phyloP scores from a whole-genome alignment of 2,797 vertebrate species.

The Bradypodion ventrale region DNA sequence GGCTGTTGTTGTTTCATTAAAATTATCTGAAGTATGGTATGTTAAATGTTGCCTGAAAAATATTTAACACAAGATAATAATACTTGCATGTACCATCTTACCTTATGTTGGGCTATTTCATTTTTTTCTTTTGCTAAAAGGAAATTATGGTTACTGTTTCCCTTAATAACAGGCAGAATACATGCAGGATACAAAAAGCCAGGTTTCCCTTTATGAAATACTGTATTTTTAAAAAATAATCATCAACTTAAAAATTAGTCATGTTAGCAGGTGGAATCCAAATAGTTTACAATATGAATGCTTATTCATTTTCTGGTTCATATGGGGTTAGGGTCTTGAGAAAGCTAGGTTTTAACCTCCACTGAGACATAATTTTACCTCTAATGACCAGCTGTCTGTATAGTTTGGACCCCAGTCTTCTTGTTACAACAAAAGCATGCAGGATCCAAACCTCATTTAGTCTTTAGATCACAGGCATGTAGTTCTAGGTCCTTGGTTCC shows the following conservation, averaged over 20 bases:
- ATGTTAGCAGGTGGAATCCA: constrained; percentile 1
- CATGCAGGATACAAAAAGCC: neutral
- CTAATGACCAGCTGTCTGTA: no score
- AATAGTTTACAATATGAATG: neutral
- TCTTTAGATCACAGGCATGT: neutral
- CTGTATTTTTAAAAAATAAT: constrained; percentile 1
- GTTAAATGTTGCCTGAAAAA: neutral
- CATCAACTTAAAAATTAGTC: neutral
- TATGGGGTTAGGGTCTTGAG: no score
- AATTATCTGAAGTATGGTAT: neutral
- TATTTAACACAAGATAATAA: neutral
- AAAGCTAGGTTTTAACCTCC: no score
- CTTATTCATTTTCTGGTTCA: neutral
- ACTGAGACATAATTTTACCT: no score
- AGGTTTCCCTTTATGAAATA: neutral
- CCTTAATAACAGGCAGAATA: neutral
- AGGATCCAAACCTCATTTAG: neutral
- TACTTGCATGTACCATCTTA: neutral
- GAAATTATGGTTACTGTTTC: neutral
- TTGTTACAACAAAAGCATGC: neutral
- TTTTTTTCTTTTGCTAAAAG: neutral
- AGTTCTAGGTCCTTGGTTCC: neutral
- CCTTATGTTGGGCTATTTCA: constrained; percentile 1
- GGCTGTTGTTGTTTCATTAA: neutral
- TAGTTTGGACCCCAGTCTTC: neutral